A percentile compares a stretch with the other conserved stretches of the same genome.
Conservation (phyloP, 1,140 invertebrate species). For the Drosophila serrata region DNA sequence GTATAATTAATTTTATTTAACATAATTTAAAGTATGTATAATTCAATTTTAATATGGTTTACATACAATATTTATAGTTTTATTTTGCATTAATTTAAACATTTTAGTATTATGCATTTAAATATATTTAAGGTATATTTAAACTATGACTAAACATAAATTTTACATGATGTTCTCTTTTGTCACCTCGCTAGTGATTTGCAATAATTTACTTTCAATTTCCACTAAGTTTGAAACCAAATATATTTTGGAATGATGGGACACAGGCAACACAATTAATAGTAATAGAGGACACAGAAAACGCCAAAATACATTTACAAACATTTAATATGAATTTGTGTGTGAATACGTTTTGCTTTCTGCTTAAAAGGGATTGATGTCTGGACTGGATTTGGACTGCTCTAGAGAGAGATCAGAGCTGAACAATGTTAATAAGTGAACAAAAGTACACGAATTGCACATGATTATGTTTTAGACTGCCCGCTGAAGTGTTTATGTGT, state of each 20-base stretch:
- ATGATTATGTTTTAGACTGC: conserved; percentile 49
- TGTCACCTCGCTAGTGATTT: conserved; percentile 56
- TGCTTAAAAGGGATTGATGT: conserved; percentile 7
- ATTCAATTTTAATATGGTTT: conserved; percentile 81
- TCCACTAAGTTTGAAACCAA: conserved; percentile 61
- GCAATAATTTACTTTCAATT: conserved; percentile 57
- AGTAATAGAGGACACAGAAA: conserved; percentile 44
- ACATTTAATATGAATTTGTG: conserved; percentile 31
- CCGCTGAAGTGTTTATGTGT: conserved; percentile 11
- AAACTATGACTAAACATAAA: conserved; percentile 83
- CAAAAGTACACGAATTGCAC: conserved; percentile 59
- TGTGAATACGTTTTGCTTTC: conserved; percentile 5
- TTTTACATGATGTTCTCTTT: conserved; percentile 65
- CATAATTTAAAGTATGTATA: conserved; percentile 81
- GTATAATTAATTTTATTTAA: conserved; percentile 84
- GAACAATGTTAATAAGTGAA: conserved; percentile 26
- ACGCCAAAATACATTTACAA: conserved; percentile 46
- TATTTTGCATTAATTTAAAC: conserved; percentile 67
- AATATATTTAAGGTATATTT: conserved; percentile 82
- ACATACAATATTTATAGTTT: conserved; percentile 81
- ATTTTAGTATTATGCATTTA: conserved; percentile 80
- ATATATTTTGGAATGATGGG: conserved; percentile 71
- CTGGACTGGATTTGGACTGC: conserved; percentile 24
- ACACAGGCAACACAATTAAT: conserved; percentile 62
- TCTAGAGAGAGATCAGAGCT: conserved; percentile 67